These are phyloP conservation scores for Blera fallax DNA, from an alignment of 2,888 invertebrate genomes.

Conservation along the genomic window DNA sequence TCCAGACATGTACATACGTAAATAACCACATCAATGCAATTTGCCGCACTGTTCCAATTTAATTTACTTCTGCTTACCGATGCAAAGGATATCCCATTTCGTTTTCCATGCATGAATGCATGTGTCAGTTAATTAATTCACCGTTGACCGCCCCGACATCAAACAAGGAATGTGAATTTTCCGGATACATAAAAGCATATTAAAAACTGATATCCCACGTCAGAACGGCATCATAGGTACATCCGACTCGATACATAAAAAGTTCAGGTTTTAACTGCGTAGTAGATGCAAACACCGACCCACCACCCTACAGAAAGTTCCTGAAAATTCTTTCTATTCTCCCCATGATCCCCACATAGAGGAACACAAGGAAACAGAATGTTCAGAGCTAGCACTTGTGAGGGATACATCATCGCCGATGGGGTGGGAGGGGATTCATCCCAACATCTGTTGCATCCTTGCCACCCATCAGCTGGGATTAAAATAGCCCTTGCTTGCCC, in stretches of 20 bases:
- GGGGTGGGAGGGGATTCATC: neutral
- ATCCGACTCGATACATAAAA: neutral
- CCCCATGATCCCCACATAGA: neutral
- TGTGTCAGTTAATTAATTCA: neutral
- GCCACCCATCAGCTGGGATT: neutral
- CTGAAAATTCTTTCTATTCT: neutral
- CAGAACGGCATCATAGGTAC: too few relatives aligned
- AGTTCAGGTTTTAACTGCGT: neutral
- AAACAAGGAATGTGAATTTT: neutral
- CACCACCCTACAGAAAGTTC: neutral
- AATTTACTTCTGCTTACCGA: neutral
- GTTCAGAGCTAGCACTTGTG: neutral
- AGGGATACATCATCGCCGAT: neutral
- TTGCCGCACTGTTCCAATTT: neutral
- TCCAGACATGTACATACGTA: too few relatives aligned
- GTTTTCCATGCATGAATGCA: neutral
- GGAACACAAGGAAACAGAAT: neutral
- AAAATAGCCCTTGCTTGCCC: neutral
- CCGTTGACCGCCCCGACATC: neutral
- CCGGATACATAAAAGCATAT: neutral
- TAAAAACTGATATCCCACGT: neutral
- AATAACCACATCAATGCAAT: neutral
- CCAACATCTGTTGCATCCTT: neutral
- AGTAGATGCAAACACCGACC: neutral
- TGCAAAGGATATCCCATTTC: neutral